These are phyloP conservation scores for Brachymystax lenok DNA, from an alignment of 2,797 vertebrate species.

Conservation along the genomic window DNA sequence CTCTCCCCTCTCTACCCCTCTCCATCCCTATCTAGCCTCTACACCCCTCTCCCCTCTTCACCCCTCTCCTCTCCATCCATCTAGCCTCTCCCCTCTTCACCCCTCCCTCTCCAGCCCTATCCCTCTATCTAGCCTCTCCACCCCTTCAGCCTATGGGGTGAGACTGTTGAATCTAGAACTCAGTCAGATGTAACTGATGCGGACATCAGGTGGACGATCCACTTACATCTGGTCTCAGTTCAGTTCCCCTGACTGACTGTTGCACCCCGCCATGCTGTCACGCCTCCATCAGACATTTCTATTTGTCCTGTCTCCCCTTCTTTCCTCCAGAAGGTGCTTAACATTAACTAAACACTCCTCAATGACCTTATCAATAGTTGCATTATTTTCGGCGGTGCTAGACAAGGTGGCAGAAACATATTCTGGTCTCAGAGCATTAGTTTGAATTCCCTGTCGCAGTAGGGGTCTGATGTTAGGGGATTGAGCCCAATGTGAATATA, in stretches of 20 bases:
- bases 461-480: constrained; percentile 12
- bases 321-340: constrained; percentile 60
- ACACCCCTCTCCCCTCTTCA: too few relatives aligned
- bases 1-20: too few relatives aligned
- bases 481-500: constrained; percentile 47
- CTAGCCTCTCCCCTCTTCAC: too few relatives aligned
- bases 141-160: constrained; percentile 55
- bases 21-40: too few relatives aligned
- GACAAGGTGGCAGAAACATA: constrained; percentile 39
- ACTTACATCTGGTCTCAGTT: constrained; percentile 75
- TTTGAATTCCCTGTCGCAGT: constrained; percentile 29
- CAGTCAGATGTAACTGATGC: constrained; percentile 77
- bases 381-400: constrained; percentile 53
- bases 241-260: constrained; percentile 70
- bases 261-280: constrained; percentile 68
- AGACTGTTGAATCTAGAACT: constrained; percentile 67
- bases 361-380: constrained; percentile 71
- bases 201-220: constrained; percentile 78
- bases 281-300: constrained; percentile 70
- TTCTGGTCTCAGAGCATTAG: constrained; percentile 42
- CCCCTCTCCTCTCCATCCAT: too few relatives aligned
- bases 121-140: constrained; percentile 3
- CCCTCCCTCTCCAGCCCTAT: neutral
- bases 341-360: constrained; percentile 72
- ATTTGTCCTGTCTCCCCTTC: constrained; percentile 47